Percentiles rank a stretch among this genome's conserved stretches.
phyloP scores from a whole-genome alignment of 64 coral and sea anemone genomes.

The Actinia equina region DNA sequence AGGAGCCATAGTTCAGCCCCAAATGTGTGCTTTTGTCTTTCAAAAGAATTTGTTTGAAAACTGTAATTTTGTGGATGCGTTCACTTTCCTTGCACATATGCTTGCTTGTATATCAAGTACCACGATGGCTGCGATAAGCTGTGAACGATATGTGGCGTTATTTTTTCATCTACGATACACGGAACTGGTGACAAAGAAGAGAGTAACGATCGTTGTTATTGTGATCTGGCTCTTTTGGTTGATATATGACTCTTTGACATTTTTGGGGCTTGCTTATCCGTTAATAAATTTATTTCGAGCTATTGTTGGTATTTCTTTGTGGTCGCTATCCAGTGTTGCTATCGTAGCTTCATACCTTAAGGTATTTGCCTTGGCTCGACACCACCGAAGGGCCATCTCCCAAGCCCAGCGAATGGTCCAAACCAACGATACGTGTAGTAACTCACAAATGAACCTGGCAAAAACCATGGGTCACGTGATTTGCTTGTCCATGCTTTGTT shows the following conservation, averaged over 20 bases:
- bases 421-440: not conserved
- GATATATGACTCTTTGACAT: not conserved
- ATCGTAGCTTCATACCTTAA: not conserved
- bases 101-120: constrained; percentile 3
- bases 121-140: constrained; percentile 3
- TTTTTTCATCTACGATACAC: not conserved
- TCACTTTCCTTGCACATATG: constrained; percentile 6
- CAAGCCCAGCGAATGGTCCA: not conserved
- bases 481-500: not conserved
- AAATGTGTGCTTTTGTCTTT: constrained; percentile 11
- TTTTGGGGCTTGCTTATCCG: not conserved
- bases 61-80: not conserved
- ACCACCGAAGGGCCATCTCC: not conserved
- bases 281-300: not conserved
- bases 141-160: not conserved
- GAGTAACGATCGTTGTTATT: not conserved
- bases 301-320: not conserved
- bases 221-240: not conserved
- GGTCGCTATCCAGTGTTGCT: not conserved
- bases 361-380: not conserved
- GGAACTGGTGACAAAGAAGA: not conserved
- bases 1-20: not conserved
- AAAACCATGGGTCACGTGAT: constrained; percentile 12
- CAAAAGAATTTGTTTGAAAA: not conserved
- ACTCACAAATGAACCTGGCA: not conserved